Percentiles rank a stretch among this genome's conserved stretches.
Evolutionary conservation across 2,888 invertebrate genomes (phyloP).

Genomic region (Allolobophora icterica): DNA sequence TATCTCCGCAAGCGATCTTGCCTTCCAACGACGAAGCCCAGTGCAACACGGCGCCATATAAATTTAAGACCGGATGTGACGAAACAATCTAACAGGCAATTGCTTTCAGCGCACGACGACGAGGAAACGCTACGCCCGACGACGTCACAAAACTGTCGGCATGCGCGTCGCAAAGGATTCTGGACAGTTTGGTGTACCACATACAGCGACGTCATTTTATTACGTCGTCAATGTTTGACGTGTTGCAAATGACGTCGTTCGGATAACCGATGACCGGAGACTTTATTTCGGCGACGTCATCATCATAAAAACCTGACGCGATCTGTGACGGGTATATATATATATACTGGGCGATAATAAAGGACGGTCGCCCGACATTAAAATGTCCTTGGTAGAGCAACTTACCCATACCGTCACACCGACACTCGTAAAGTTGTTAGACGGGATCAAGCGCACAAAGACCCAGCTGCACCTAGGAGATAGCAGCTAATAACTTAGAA

Average conservation of each 20-base stretch:
- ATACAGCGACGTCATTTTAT: neutral
- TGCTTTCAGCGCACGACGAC: neutral
- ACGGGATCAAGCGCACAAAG: neutral
- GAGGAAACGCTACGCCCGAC: neutral
- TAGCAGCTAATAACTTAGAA: neutral
- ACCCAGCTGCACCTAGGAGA: neutral
- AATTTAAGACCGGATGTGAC: constrained; percentile 17
- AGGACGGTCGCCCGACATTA: neutral
- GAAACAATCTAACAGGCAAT: constrained; percentile 1
- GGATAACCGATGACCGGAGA: neutral
- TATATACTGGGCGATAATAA: neutral
- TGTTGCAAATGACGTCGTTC: neutral
- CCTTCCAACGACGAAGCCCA: neutral
- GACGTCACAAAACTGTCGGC: neutral
- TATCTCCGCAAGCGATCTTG: neutral
- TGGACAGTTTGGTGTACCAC: neutral
- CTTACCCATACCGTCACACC: neutral
- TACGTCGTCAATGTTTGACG: neutral
- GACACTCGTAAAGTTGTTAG: neutral
- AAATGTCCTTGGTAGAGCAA: neutral
- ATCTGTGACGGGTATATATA: neutral
- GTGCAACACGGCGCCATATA: constrained; percentile 17
- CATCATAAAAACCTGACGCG: neutral
- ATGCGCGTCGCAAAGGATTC: neutral
- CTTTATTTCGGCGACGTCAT: neutral